Base-by-base conservation (phyloP, 2,888 invertebrate species). In the Neocrepidodera transversa region DNA sequence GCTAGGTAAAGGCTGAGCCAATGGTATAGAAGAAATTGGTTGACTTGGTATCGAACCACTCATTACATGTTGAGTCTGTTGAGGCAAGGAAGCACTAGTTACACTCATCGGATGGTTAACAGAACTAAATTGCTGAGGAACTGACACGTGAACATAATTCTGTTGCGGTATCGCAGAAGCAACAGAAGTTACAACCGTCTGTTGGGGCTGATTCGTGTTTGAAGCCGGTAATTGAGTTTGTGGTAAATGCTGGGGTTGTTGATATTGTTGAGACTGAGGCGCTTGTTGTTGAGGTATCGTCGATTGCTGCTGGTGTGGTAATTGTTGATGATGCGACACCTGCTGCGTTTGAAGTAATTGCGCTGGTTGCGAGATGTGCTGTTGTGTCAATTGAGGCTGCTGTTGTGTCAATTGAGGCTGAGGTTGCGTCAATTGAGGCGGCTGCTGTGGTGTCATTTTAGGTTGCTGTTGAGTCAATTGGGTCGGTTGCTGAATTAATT, bases 71-170 rank as follows among this genome's bases (percentile, higher is more conserved):
- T 55, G 40, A 16, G 53, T 47, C 16, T 60, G 63, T 18, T 60
- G 67, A 8, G 58, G 53, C 43, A 63, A 57, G 45, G 61, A 58
- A 23, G 64, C 38, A 60, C 20, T 54, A 7, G 60, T 51, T 30
- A 64, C 60, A 26, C 35, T 61, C 43, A 63, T 58, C 11, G 59
- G 63, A 10, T 62, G 62, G 1, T 53, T 35, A 36, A 60, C 35
- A 30, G 60, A 11, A 7, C 57, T 55, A 32, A 62, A 67, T 60
- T 63, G 56, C 30, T 64, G 60, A 18, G 64, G 50, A 32, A 64
- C 30, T 23, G 61, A 59, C 2, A 60, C 61, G 5, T 64, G 60
- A 16, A 60, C 60, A 40, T 58, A 67, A 36, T 51, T 58, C 38
- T 63, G 68, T 32, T 59, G 63, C 18, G 57, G 53, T 10, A 59